These are phyloP conservation scores for Acholoe squamosa DNA, from an alignment of 2,888 invertebrate species.

Conservation along the genomic window DNA sequence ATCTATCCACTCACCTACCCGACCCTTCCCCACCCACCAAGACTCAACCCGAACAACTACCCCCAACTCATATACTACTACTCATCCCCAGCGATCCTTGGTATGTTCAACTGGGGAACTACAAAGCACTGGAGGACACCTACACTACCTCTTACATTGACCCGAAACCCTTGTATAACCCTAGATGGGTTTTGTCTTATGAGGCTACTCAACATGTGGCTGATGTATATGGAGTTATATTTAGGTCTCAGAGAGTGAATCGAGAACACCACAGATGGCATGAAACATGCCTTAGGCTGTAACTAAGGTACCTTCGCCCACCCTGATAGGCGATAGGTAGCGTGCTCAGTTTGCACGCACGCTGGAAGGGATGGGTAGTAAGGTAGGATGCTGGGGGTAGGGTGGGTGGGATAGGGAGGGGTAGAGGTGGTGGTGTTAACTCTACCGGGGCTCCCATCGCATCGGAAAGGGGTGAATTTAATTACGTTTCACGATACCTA, in stretches of 20 bases:
- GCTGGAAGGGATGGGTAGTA: too few species aligned
- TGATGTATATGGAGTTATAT: neutral
- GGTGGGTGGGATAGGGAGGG: neutral
- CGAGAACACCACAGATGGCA: neutral
- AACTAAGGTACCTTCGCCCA: neutral
- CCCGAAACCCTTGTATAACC: too few species aligned
- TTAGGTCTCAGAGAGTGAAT: neutral
- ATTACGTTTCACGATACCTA: constrained; percentile 5
- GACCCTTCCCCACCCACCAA: neutral
- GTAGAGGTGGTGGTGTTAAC: neutral
- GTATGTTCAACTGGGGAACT: neutral
- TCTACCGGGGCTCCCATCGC: neutral
- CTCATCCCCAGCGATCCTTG: neutral
- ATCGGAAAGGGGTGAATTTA: neutral
- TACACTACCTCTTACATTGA: too few species aligned
- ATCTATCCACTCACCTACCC: neutral
- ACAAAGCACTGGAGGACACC: neutral
- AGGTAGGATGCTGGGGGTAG: too few species aligned
- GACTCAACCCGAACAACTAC: neutral
- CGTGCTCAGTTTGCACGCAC: neutral
- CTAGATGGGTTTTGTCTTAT: neutral
- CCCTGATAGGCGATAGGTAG: neutral
- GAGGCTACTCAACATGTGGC: neutral
- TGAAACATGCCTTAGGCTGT: neutral
- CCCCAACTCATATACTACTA: neutral